A percentile compares a stretch with the other conserved stretches of the same genome.
Conservation (phyloP, 2,113 vertebrate genomes). For the Coptodon rendalli region DNA sequence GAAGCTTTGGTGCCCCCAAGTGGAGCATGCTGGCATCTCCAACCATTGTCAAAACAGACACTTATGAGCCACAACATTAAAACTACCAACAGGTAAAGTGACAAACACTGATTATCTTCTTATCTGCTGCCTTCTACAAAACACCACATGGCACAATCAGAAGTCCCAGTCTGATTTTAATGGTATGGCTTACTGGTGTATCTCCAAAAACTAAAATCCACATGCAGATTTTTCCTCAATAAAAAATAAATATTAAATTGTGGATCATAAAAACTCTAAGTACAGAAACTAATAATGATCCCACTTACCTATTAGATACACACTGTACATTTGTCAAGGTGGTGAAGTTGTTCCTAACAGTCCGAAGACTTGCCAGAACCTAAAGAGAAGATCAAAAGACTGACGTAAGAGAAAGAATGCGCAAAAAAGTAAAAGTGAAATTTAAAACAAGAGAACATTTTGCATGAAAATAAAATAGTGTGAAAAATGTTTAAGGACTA, state of each 20-base stretch:
- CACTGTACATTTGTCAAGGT: conserved; percentile 88
- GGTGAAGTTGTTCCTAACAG: conserved; percentile 94
- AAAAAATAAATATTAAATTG: not conserved
- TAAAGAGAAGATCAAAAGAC: conserved; percentile 26
- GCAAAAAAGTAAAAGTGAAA: not conserved
- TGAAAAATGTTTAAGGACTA: not conserved
- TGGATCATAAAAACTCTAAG: not conserved
- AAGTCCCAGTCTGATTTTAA: not conserved
- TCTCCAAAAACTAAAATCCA: not conserved
- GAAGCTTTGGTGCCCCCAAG: conserved; percentile 33
- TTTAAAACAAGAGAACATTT: not conserved
- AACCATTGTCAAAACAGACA: not conserved
- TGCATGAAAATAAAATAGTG: not conserved
- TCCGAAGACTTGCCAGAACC: conserved; percentile 93
- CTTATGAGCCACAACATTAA: not conserved
- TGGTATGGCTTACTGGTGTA: not conserved
- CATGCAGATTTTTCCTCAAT: not conserved
- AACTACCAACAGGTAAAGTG: not conserved
- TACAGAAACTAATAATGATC: not conserved
- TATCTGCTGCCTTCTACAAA: not conserved
- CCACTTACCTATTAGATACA: conserved; percentile 84
- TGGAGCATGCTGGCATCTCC: not conserved
- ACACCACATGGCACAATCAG: not conserved
- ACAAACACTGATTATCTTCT: not conserved
- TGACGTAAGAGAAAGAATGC: not conserved